phyloP scores from a whole-genome alignment of 2,113 vertebrate species.

The Smithornis capensis region DNA sequence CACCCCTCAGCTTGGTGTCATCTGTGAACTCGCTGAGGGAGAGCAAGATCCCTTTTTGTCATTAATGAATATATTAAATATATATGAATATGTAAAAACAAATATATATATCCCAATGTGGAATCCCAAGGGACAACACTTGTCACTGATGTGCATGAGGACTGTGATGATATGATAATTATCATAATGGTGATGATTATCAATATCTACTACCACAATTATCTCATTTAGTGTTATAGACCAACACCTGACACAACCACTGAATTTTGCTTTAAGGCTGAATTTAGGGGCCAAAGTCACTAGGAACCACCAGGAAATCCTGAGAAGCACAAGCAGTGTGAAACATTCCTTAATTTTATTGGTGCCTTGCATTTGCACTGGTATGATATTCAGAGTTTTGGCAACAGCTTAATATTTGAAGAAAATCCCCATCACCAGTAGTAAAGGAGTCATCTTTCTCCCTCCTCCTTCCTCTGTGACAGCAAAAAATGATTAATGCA shows the following conservation, averaged over 20 bases:
- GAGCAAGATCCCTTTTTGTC: no score
- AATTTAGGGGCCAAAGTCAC: not conserved
- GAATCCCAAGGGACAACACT: no score
- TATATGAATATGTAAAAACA: no score
- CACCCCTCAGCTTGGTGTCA: no score
- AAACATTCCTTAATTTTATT: not conserved
- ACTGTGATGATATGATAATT: no score
- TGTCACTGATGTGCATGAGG: no score
- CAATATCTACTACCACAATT: not conserved
- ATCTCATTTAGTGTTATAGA: not conserved
- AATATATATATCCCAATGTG: no score
- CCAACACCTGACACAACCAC: not conserved
- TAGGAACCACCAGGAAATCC: not conserved
- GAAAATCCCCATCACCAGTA: not conserved
- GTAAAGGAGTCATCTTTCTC: not conserved
- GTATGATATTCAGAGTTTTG: slow-evolving; percentile 5
- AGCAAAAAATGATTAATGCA: slow-evolving; percentile 66
- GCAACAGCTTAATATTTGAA: not conserved
- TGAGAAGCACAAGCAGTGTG: not conserved
- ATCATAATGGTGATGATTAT: no score
- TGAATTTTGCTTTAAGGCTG: not conserved
- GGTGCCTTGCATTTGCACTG: not conserved
- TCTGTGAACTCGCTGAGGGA: no score
- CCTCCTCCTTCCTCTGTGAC: slow-evolving; percentile 43
- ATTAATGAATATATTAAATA: no score